Base-by-base conservation (phyloP, 2,797 vertebrate species). In the Chrysocyon brachyurus region DNA sequence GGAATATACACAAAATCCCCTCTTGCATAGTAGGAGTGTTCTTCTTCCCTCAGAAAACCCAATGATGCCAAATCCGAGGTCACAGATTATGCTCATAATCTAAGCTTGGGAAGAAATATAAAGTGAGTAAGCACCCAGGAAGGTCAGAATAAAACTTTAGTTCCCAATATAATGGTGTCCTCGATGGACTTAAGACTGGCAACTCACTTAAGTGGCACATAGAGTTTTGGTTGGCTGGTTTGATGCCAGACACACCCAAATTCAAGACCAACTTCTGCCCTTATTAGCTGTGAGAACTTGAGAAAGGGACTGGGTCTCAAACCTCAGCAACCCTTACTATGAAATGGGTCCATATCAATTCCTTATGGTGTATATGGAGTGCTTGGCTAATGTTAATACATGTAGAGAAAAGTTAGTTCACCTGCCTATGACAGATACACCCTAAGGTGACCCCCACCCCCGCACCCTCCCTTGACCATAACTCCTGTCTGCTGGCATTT, bases 111-210 rank as follows among this genome's bases (percentile, higher is more conserved):
- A 56, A 88, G 72, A 86, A 52, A 36, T 6, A 64, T 6, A 75
- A 66, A 87, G n/a, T 33, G 31, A 21, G 19, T 28, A 28, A 86
- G 24, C 61, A 73, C 73, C 16, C 68, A 81, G 49, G 31, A 95
- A 91, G 36, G 59, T 70, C 31, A 87, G 91, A 95, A 40, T 49
- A 78, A 93, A 87, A 87, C 54, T 87, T 86, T 1, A 72, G 40
- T 93, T 89, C 82, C 82, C 24, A 33, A 6, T 61, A 28, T 19
- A 17, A 17, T 49, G 46, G 15, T 49, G 46, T 22, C 31, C 31
- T 73, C 19, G 26, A 61, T 26, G 24, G 63, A 33, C 68, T 46
- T 79, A n/a, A 56, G 66, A 52, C 10, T 52, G 2, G 56, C 6
- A 73, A 1, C 19, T 26, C 19, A 59, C 57, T 79, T 31, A 93